Base-by-base conservation (phyloP, 2,797 vertebrate species). In the Rhinoraja longicauda region DNA sequence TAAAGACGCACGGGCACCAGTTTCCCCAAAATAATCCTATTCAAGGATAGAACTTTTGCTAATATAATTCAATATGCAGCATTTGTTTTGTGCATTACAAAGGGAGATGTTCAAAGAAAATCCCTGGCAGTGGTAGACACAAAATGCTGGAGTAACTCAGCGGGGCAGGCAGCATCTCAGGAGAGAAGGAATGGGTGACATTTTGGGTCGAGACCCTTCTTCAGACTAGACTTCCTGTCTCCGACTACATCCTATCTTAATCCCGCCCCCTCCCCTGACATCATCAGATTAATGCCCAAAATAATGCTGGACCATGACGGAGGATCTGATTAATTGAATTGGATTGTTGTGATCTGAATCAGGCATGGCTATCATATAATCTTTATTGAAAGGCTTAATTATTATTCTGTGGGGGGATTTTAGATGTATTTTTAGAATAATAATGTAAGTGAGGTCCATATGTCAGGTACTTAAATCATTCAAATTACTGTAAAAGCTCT, bases 361-460 rank as follows among this genome's bases (percentile, higher is more conserved):
- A 13, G 81, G 10, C 12, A 57, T 9, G 10, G 8, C 57, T 39
- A 76, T 26, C 79, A 82, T 24, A 79, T 4, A 26, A 45, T 81
- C 45, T 78, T 39, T 53, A 0, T 57, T 57, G 57, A 82, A 57
- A 24, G 3, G 15, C 29, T 15, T 17, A 32, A 86, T 29, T 13
- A 6, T 32, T 86, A n/a, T 86, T 64, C 57, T 6, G 53, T 59
- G 53, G 81, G 29, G 57, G 4, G 59, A 86, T 29, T 32, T 39
- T n/a, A 70, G 32, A 70, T 64, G 19, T 90, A 90, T 70, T 90
- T 90, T 72, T 72, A 72, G 64, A 90, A 72, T 45, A 86, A 62
- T 59, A n/a, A n/a, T 62, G 8, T 62, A 39, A 32, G 21, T 72
- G 26, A 36, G 1, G 36, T 67, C 59, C n/a, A 70, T 2, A 39